A percentile compares a stretch with the other conserved stretches of the same genome.
These are phyloP conservation scores for Chrysoperla carnea DNA, from an alignment of 1,140 invertebrate species.

Conservation along the genomic window DNA sequence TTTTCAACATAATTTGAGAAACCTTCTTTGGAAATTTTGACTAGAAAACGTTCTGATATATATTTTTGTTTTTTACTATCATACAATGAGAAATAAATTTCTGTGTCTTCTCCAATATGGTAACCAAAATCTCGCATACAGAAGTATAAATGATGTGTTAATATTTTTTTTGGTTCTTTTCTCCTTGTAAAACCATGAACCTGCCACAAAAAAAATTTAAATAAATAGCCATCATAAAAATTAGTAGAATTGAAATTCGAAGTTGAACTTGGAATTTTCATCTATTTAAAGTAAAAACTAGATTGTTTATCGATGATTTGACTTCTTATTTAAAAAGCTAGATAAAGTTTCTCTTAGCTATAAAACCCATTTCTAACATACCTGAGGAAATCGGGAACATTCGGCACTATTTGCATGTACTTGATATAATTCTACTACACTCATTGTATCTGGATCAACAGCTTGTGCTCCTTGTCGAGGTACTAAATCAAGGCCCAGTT, in stretches of 20 bases:
- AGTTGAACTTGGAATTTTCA: no score
- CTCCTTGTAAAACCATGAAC: slow-evolving; percentile 19
- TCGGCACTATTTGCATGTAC: slow-evolving; percentile 71
- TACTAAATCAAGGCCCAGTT: slow-evolving; percentile 80
- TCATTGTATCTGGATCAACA: slow-evolving; percentile 74
- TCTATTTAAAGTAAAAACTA: no score
- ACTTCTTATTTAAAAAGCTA: no score
- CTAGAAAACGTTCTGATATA: slow-evolving; percentile 72
- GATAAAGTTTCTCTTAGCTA: no score
- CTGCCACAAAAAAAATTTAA: slow-evolving; percentile 9
- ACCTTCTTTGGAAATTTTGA: slow-evolving; percentile 73
- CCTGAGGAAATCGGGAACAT: slow-evolving; percentile 51
- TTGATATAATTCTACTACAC: slow-evolving; percentile 74
- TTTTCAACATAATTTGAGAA: slow-evolving; percentile 80
- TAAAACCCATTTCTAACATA: no score
- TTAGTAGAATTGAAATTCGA: no score
- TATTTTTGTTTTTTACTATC: slow-evolving; percentile 53
- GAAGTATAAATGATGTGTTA: slow-evolving; percentile 70
- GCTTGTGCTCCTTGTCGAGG: slow-evolving; percentile 71
- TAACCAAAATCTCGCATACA: slow-evolving; percentile 79
- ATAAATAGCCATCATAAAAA: no score
- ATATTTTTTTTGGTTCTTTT: slow-evolving; percentile 44
- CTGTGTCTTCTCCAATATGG: slow-evolving; percentile 69
- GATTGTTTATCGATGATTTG: no score
- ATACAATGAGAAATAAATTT: slow-evolving; percentile 75